Base-by-base conservation (phyloP, 1,140 invertebrate species). In the Belonocnema kinseyi region DNA sequence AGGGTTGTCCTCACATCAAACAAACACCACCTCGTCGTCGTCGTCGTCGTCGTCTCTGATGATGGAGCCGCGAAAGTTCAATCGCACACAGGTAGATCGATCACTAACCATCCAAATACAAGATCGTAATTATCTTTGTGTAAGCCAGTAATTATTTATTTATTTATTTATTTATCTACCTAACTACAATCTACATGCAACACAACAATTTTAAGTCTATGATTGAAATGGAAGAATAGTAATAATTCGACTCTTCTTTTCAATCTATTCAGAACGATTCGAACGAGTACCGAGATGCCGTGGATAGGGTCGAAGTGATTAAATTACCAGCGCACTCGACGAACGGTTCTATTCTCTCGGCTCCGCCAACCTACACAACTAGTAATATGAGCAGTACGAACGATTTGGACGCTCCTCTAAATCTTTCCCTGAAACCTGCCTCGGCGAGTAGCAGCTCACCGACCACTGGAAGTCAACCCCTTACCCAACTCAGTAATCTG, bases 381-480 rank as follows among this genome's bases (percentile, higher is more conserved):
- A 88, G 77, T 86, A 81, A 92, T 86, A 79, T 88, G 76, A 93
- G 92, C 75, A 91, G 90, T 73, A 87, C 91, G 7, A 91, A 92
- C 76, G 94, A 95, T 56, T 93, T 93, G 5, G 96, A 97, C 83
- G 94, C 95, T 0, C 96, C 96, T 0, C 92, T 97, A 17, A 97
- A 97, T 90, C 92, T 97, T 1, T 97, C 95, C 6, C 90, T 97
- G 76, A 97, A 97, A 88, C 94, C 95, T 21, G 90, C 93, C 26
- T 90, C 91, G 58, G 91, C 93, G 50, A 88, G 88, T 70, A 85
- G 85, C 73, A 88, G 86, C 75, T 90, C 88, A 74, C 85, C 90
- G 21, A 89, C 90, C 58, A 81, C 88, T 46, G 79, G 85, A 61
- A 92, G 86, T 84, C 92, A 92, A 72, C 92, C 92, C 40, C 88